Evolutionary conservation across 2,888 invertebrate species (phyloP), one percentile per base, ranked within the genome.

Genomic region (Pterobdella sp.): DNA sequence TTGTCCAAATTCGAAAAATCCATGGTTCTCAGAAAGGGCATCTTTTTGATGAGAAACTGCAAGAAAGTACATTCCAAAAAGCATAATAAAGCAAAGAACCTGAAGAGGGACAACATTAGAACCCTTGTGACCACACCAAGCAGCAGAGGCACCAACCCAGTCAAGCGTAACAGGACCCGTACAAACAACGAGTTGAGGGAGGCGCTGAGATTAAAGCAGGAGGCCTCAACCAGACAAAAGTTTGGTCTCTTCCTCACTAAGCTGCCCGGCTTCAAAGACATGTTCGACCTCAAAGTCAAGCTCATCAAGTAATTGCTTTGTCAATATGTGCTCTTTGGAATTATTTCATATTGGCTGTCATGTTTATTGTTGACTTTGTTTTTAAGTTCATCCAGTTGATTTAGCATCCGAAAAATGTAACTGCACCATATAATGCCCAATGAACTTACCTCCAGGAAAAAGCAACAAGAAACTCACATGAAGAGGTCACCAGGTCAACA

Each of bases 231-330:
- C 4, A 56, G 60, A 22, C 60, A n/a, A 22, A 42, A 42, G 42
- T 56, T 56, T 26, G 60, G 60, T 56, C 60, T 22, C 60, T 56
- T 56, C 60, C 60, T 56, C 14, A 26, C 14, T 26, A 7, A 22
- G n/a, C 60, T 26, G 60, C 60, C 60, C 3, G 60, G 60, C 60
- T 56, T 56, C n/a, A 56, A 56, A 26, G 60, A 56, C 60, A 56
- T 56, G 60, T 56, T 56, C n/a, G n/a, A 56, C 60, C 60, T 56
- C 14, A 56, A 56, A 26, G 4, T n/a, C 10, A 56, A 56, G n/a
- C 10, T 56, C 60, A 26, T 26, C 18, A 56, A 56, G 60, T 56
- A 56, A 56, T 22, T 56, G 60, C 26, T 56, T 56, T 56, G 26
- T 56, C 26, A 14, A 26, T 14, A 42, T 42, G 49, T 14, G 49